Evolutionary conservation across 1,140 invertebrate genomes (phyloP), one percentile per base, ranked within the genome.

Genomic region (Drosophila ohnishii): DNA sequence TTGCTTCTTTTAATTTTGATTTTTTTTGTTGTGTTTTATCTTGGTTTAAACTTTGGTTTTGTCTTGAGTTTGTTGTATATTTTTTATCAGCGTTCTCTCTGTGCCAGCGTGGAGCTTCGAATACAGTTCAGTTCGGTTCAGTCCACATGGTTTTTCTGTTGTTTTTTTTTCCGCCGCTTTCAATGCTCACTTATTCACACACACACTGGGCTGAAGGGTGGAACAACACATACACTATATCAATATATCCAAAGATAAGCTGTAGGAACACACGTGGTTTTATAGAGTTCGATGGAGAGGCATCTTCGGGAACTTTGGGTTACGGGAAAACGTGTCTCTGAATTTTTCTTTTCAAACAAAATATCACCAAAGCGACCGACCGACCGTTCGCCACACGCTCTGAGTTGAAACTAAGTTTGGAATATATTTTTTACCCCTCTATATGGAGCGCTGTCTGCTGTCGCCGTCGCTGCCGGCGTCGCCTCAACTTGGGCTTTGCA

Each of bases 71-170:
- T 40, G 8, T 45, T 30, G 19, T 30, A 32, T 35, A 19, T 45
- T 66, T 67, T 70, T 83, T 80, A 80, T 83, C 69, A 80, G 76
- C 56, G 34, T 56, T 28, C 40, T 56, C 53, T 37, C 14, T n/a
- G 47, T 88, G 85, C 77, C 80, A 80, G 70, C 80, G 75, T 78
- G 75, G 76, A 83, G 75, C 42, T 78, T 86, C 65, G 57, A 86
- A 75, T 53, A 78, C 55, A 82, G 69, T 76, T 88, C 62, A 48
- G 48, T 79, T 80, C 60, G 59, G 42, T 86, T 74, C 67, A 67
- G 45, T 63, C 79, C 80, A 78, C 84, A 87, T 87, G 84, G 39
- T 86, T 77, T 67, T 10, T 85, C 19, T 32, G 55, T 47, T 50
- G n/a, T 61, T 80, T 16, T 62, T 65, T 39, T 32, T 57, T 39